Evolutionary conservation across 1,140 invertebrate genomes (phyloP).

Genomic region (Neuroterus valhalla): DNA sequence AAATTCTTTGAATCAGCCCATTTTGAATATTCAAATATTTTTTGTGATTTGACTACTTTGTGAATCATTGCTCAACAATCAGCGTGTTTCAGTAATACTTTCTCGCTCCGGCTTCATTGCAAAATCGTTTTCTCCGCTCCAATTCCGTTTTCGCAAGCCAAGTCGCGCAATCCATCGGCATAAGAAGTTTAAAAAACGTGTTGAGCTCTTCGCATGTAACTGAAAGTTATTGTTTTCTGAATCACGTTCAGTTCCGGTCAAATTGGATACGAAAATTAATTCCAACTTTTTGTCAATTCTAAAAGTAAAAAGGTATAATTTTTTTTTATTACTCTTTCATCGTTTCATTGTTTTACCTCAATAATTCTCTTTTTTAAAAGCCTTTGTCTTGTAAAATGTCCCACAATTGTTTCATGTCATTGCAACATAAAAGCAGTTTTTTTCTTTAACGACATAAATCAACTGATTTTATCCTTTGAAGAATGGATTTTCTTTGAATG

Average conservation of each 20-base stretch:
- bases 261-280: neutral
- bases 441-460: constrained; percentile 24
- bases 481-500: constrained; percentile 26
- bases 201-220: neutral
- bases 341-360: neutral
- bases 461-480: constrained; percentile 20
- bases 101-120: constrained; percentile 50
- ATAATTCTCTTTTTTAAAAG: constrained; percentile 8
- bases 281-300: too few species aligned
- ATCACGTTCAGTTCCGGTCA: constrained; percentile 7
- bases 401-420: constrained; percentile 12
- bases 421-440: neutral
- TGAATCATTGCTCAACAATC: constrained; percentile 47
- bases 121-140: constrained; percentile 56
- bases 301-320: neutral
- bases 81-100: constrained; percentile 50
- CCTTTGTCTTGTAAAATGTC: constrained; percentile 10
- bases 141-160: constrained; percentile 53
- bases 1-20: too few species aligned
- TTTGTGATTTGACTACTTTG: constrained; percentile 23
- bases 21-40: too few species aligned
- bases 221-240: neutral
- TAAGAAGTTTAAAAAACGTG: constrained; percentile 1
- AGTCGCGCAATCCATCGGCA: constrained; percentile 41
- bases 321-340: constrained; percentile 7